A percentile compares a stretch with the other conserved stretches of the same genome.
phyloP scores from a whole-genome alignment of 1,140 invertebrate species.

The Drosophila erecta region DNA sequence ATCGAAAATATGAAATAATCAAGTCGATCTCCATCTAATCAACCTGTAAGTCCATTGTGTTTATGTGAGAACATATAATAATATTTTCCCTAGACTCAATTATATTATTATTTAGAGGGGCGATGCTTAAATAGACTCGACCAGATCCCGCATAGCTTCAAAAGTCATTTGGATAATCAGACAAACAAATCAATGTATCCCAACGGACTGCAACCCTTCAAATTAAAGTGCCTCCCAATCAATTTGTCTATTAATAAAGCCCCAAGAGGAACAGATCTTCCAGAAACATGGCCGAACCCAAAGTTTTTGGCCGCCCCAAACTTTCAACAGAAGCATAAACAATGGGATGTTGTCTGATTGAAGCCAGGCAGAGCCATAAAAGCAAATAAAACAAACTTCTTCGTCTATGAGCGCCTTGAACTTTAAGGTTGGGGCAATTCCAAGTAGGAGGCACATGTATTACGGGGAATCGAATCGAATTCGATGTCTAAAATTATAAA shows the following conservation, averaged over 20 bases:
- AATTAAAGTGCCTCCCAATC: conserved; percentile 48
- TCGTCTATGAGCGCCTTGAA: conserved; percentile 72
- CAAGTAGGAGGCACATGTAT: conserved; percentile 32
- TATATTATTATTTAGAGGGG: conserved; percentile 1
- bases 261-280: conserved; percentile 24
- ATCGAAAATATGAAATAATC: conserved; percentile 16
- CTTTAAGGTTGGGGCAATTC: conserved; percentile 51
- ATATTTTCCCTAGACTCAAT: conserved; percentile 6
- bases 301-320: conserved; percentile 44
- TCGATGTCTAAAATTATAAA: conserved; percentile 73
- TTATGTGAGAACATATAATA: conserved; percentile 29
- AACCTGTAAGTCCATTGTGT: conserved; percentile 12
- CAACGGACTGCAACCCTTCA: conserved; percentile 46
- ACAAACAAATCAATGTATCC: conserved; percentile 27
- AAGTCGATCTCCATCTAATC: not conserved
- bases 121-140: conserved; percentile 1
- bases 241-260: conserved; percentile 70
- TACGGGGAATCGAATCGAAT: conserved; percentile 43
- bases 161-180: conserved; percentile 25
- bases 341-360: conserved; percentile 60
- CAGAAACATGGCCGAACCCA: conserved; percentile 33
- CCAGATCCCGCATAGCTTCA: conserved; percentile 1
- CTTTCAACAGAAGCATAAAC: conserved; percentile 74
- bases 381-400: conserved; percentile 67
- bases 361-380: conserved; percentile 53